Evolutionary conservation across 2,797 vertebrate species (phyloP), one percentile per base, ranked within the genome.

Genomic region (Ctenochaetus hawaiiensis): DNA sequence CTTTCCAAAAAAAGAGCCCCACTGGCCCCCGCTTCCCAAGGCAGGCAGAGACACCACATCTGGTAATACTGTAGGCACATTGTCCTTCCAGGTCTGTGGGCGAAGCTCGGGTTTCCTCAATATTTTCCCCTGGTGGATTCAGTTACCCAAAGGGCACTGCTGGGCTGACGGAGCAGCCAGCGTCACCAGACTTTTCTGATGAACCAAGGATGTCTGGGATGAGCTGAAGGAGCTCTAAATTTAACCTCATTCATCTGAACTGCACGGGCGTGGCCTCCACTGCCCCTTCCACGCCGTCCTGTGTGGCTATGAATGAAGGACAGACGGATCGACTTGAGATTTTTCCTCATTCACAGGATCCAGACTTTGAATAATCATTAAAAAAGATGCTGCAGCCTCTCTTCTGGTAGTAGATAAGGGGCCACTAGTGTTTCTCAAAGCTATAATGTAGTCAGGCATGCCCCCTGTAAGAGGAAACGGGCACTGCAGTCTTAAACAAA

Each of bases 41-140:
- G 91, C 93, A 95, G 95, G 96, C 96, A 96, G 96, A 97, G 96
- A 97, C 96, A 96, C 95, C 97, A 98, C 97, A 98, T 99, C 96
- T 99, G 97, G 96, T 97, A 97, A 97, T 94, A 97, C 97, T 98
- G 96, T 96, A 96, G 97, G 93, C 96, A 96, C 97, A 96, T 97
- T 99, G 97, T 98, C 96, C 96, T 97, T 96, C 96, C 95, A 93
- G 93, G 95, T 96, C 88, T 96, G 95, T 94, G 95, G 93, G 87
- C 81, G 78, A 94, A 94, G 93, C 93, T 98, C 95, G 13, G 92
- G 91, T 97, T 97, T 95, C 97, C 95, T 96, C 94, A 97, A 96
- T 97, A 97, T 97, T 98, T 97, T 90, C 89, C 89, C 96, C 93
- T 93, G 93, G 57, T 85, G 95, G 96, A 95, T 98, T 95, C 86